phyloP scores from a whole-genome alignment of 2,113 vertebrate genomes.

The Sinocyclocheilus anophthalmus region DNA sequence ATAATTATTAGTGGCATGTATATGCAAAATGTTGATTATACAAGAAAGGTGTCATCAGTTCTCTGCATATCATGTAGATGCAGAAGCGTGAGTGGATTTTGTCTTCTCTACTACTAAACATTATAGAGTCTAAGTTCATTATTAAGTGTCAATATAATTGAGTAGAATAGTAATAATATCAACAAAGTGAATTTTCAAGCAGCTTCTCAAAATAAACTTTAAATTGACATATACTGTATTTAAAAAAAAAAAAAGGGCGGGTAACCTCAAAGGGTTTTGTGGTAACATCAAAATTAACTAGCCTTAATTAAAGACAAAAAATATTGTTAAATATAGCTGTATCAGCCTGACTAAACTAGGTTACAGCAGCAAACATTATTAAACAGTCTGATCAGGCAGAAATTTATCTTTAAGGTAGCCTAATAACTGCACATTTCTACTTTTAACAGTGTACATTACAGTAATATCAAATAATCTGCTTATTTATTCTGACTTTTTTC shows the following conservation, averaged over 20 bases:
- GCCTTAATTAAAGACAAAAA: too few relatives aligned
- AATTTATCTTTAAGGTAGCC: background rate
- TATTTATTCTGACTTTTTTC: background rate
- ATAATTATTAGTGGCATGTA: background rate
- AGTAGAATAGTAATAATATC: background rate
- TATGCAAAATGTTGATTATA: conserved; percentile 6
- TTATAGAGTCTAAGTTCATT: background rate
- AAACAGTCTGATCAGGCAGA: background rate
- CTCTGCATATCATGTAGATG: background rate
- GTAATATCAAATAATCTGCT: background rate
- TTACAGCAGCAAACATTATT: background rate
- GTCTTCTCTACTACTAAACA: background rate
- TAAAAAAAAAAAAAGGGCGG: background rate
- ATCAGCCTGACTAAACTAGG: background rate
- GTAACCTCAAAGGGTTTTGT: background rate
- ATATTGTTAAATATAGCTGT: too few relatives aligned
- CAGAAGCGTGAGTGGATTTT: background rate
- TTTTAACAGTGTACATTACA: background rate
- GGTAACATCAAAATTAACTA: background rate
- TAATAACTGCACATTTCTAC: background rate
- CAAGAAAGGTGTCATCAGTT: background rate
- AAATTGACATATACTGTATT: background rate
- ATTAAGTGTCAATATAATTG: too few relatives aligned
- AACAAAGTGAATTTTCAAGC: background rate
- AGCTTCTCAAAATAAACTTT: background rate